These are phyloP conservation scores for Paracentrotus lividus DNA, from an alignment of 53 echinoderm and acorn worm species.

Conservation along the genomic window DNA sequence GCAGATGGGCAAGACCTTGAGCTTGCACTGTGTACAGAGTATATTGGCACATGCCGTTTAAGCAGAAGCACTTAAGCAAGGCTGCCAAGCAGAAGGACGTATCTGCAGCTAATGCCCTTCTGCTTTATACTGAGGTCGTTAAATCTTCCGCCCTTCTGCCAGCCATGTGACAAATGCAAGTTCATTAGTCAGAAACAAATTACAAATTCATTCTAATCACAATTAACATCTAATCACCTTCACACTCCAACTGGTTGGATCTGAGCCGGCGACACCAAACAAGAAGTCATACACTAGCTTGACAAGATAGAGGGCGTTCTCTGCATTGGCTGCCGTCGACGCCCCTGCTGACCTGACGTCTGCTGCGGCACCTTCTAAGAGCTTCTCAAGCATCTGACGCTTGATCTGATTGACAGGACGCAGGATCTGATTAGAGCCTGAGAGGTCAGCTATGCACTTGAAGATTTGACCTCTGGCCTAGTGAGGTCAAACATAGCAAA, in stretches of 20 bases:
- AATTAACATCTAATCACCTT: constrained; percentile 67
- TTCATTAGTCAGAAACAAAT: not conserved
- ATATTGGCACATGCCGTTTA: too few relatives aligned
- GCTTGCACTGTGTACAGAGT: too few relatives aligned
- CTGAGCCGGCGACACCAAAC: constrained; percentile 76
- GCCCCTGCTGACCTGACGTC: constrained; percentile 75
- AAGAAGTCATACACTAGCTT: constrained; percentile 92
- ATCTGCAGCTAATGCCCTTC: too few relatives aligned
- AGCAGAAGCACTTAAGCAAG: too few relatives aligned
- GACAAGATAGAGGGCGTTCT: constrained; percentile 93
- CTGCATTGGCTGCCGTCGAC: constrained; percentile 68
- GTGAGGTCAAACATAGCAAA: not conserved
- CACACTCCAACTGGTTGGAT: constrained; percentile 81
- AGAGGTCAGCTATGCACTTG: constrained; percentile 79
- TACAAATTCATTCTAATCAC: not conserved
- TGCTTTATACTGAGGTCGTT: too few relatives aligned
- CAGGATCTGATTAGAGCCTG: constrained; percentile 80
- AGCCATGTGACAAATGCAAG: not conserved
- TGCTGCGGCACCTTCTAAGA: constrained; percentile 85
- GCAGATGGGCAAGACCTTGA: too few relatives aligned
- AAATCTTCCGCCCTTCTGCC: too few relatives aligned
- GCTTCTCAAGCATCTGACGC: constrained; percentile 89
- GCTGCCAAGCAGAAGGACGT: too few relatives aligned
- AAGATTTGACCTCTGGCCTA: constrained; percentile 95
- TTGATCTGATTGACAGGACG: constrained; percentile 85